Evolutionary conservation across 2,797 vertebrate genomes (phyloP).

Genomic region (Sylvia borin): DNA sequence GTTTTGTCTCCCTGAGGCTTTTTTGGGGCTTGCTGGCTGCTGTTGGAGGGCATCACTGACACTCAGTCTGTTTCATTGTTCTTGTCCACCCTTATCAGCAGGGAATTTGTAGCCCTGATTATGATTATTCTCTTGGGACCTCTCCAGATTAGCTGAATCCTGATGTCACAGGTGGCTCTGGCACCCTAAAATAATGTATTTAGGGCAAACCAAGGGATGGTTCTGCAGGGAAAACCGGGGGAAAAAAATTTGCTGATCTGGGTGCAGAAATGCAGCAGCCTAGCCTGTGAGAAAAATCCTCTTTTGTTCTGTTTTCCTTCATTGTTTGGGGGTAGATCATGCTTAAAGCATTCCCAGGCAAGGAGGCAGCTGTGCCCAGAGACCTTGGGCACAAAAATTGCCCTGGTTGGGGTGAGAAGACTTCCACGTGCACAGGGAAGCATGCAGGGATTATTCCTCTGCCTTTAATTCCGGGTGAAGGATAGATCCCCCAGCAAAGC

Average conservation of each 20-base stretch:
- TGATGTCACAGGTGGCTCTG: not conserved
- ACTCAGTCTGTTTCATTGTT: not conserved
- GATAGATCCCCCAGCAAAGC: not conserved
- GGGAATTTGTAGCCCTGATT: not conserved
- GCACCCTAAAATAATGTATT: fast-evolving
- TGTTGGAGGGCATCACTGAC: not conserved
- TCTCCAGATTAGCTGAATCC: not conserved
- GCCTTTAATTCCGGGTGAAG: not conserved
- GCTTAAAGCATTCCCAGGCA: not conserved
- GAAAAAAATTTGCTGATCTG: not conserved
- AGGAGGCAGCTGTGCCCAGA: not conserved
- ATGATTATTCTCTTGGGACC: not conserved
- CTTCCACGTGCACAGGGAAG: not conserved
- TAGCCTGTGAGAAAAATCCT: not conserved
- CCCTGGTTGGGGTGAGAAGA: fast-evolving
- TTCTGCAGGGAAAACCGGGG: not conserved
- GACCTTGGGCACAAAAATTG: not conserved
- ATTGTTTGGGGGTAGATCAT: not conserved
- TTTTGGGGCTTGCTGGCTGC: not conserved
- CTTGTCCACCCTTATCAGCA: not conserved
- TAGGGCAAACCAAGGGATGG: not conserved
- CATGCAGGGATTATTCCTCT: not conserved
- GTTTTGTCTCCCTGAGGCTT: not conserved
- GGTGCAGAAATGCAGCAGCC: not conserved
- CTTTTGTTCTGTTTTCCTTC: not conserved